Conservation (phyloP, 2,113 vertebrate species). For the Orthonyx spaldingii region DNA sequence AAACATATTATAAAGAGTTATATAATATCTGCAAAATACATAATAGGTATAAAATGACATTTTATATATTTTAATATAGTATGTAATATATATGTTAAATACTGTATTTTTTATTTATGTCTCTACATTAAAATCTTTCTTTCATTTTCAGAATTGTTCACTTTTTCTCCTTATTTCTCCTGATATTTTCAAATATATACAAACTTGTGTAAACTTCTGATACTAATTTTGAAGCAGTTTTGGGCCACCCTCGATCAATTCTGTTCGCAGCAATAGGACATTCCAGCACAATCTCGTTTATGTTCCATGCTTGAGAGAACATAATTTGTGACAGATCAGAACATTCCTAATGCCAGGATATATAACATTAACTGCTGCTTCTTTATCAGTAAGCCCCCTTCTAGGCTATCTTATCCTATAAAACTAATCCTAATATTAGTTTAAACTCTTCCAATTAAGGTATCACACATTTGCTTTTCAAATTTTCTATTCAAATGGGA, state of each 20-base stretch:
- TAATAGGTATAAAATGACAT: rapidly evolving
- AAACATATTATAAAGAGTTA: background rate
- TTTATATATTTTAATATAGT: background rate
- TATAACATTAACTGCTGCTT: background rate
- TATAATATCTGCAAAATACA: background rate
- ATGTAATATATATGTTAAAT: background rate
- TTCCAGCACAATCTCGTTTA: background rate
- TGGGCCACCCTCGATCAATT: background rate
- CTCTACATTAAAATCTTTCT: background rate
- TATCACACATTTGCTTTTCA: background rate
- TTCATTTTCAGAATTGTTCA: background rate
- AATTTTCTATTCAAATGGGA: background rate
- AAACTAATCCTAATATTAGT: background rate
- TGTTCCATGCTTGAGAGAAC: background rate
- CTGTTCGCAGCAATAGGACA: rapidly evolving
- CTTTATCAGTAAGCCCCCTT: background rate
- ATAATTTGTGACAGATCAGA: background rate
- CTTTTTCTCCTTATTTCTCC: background rate
- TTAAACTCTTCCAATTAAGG: background rate
- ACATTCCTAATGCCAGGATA: background rate
- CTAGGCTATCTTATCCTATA: background rate
- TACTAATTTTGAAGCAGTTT: background rate
- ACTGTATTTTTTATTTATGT: background rate
- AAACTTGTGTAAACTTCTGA: background rate
- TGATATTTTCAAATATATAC: background rate